Conservation (phyloP, 2,113 vertebrate species). For the Boleophthalmus pectinirostris region DNA sequence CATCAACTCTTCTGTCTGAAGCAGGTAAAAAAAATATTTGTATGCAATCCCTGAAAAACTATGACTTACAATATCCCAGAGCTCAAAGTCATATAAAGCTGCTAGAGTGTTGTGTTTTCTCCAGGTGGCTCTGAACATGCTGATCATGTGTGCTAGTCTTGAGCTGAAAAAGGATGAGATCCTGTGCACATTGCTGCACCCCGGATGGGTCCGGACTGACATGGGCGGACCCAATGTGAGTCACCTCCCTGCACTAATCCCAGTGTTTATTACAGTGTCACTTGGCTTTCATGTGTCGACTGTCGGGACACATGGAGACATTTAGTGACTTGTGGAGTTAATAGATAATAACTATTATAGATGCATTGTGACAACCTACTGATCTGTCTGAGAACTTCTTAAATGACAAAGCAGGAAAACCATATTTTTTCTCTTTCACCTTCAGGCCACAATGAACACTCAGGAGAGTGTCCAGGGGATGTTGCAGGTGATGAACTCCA, state of each 20-base stretch:
- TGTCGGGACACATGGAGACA: neutral
- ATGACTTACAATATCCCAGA: neutral
- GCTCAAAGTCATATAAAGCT: neutral
- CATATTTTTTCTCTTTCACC: neutral
- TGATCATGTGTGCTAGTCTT: slow-evolving; percentile 20
- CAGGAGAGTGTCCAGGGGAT: slow-evolving; percentile 6
- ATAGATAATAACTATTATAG: neutral
- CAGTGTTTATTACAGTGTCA: neutral
- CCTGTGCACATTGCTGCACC: slow-evolving; percentile 44
- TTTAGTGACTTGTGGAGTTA: neutral
- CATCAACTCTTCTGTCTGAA: too few species aligned
- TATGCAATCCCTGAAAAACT: too few species aligned
- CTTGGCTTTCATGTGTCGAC: too few species aligned
- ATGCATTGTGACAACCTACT: too few species aligned
- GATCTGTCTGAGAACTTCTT: too few species aligned
- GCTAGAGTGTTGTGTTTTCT: neutral
- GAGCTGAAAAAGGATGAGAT: slow-evolving; percentile 47
- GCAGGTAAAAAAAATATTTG: too few species aligned
- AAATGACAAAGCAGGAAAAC: neutral
- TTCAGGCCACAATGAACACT: neutral
- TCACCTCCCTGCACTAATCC: neutral
- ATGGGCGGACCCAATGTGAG: slow-evolving; percentile 50
- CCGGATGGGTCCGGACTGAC: slow-evolving; percentile 43
- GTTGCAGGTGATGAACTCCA: neutral
- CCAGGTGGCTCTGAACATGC: slow-evolving; percentile 35